Evolutionary conservation across 2,888 invertebrate genomes (phyloP).

Genomic region (Hesperia comma): DNA sequence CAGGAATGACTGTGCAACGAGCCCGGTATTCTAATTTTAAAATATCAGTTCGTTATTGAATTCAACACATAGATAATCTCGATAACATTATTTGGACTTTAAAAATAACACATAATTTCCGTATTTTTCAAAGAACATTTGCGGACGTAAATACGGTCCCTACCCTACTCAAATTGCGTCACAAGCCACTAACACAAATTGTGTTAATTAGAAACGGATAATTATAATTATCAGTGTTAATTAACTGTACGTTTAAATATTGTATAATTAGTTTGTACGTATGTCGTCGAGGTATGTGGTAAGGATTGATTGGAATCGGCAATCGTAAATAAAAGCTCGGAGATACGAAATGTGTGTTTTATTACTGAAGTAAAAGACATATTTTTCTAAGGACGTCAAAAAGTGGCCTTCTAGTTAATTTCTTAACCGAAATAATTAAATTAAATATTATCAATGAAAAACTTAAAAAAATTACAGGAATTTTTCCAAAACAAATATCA

Average conservation of each 20-base stretch:
- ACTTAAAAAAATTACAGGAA: no score
- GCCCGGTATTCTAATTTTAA: slow-evolving; percentile 8
- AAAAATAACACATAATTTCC: slow-evolving; percentile 24
- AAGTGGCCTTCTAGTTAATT: no score
- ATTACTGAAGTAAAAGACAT: no score
- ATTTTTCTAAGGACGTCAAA: not conserved
- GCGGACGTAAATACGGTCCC: not conserved
- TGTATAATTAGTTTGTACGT: slow-evolving; percentile 18
- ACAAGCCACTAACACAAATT: slow-evolving; percentile 11
- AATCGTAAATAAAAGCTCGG: not conserved
- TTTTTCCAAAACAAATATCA: no score
- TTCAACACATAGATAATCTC: slow-evolving; percentile 24
- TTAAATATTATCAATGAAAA: no score
- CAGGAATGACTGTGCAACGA: not conserved
- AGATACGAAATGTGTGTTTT: not conserved
- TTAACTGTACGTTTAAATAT: slow-evolving; percentile 22
- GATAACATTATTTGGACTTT: slow-evolving; percentile 19
- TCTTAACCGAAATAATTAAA: no score
- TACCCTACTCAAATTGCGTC: slow-evolving; percentile 1
- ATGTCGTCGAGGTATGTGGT: slow-evolving; percentile 7
- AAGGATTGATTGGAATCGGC: not conserved
- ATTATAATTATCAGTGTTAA: slow-evolving; percentile 33
- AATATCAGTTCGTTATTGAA: slow-evolving; percentile 18
- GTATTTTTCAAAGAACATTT: not conserved
- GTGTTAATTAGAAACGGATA: slow-evolving; percentile 30